phyloP scores from a whole-genome alignment of 2,113 vertebrate species.

The Nothocercus nigrocapillus region DNA sequence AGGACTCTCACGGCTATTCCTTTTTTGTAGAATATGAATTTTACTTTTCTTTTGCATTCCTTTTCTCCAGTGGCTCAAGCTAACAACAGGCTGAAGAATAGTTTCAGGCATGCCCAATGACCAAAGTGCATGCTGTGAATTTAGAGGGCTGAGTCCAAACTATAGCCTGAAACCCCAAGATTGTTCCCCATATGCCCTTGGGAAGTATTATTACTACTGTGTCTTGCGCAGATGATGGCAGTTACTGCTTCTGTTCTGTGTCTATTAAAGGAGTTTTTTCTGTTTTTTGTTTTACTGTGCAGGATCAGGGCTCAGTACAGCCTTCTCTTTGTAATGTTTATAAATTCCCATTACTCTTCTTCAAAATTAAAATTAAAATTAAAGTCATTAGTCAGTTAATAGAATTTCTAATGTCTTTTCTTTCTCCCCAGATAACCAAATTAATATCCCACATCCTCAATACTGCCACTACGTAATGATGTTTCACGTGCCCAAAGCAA shows the following conservation, averaged over 20 bases:
- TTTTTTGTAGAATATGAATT: neutral
- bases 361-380: slow-evolving; percentile 18
- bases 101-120: neutral
- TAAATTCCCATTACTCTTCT: neutral
- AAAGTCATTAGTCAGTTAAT: neutral
- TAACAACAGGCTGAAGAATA: neutral
- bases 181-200: neutral
- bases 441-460: neutral
- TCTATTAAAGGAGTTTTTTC: neutral
- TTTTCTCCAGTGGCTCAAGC: neutral
- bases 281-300: neutral
- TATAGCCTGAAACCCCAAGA: neutral
- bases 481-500: neutral
- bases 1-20: neutral
- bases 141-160: neutral
- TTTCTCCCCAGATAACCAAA: neutral
- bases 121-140: neutral
- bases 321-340: neutral
- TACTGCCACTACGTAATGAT: neutral
- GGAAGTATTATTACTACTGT: neutral
- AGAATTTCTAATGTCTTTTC: neutral
- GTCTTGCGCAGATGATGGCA: neutral
- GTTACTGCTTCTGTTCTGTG: neutral
- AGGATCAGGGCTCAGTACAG: neutral
- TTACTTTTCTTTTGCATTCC: neutral